Evolutionary conservation across 2,888 invertebrate species (phyloP), one percentile per base, ranked within the genome.

Genomic region (Sinodicranocentrus sp.): DNA sequence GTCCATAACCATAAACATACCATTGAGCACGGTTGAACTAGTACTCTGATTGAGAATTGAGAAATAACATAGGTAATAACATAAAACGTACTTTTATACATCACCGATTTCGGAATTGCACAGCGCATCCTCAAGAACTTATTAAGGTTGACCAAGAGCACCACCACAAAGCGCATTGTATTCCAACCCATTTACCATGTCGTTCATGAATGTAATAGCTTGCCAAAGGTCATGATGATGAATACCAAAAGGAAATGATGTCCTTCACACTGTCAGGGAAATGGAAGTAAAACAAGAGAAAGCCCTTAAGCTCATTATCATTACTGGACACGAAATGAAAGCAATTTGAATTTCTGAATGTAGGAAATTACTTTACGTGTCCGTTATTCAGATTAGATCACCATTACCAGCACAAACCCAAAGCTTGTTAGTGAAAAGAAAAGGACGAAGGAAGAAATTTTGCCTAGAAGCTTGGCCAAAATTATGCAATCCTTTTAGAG

Each of bases 211-310:
- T 61, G 15, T 61, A 25, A 21, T 13, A 44, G 23, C 39, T 43
- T 65, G 65, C 65, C 39, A 23, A 65, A 52, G 68, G 48, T 68
- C 68, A 26, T 26, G 52, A 26, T 70, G 25, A 21, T 54, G 33
- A 68, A 71, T 71, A 57, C 33, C 26, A 71, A 52, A 39, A 33
- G 54, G 71, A 71, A 71, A 54, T 71, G 54, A 39, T n/a, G 28
- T 71, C 17, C 48, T 48, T 68, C 48, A 15, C 19, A 33, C 19
- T 65, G 17, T 26, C 65, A 33, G 6, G 39, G 6, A 5, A 26
- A n/a, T 5, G n/a, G 59, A 23, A n/a, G 52, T 57, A 21, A 2
- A 57, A 25, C 2, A 57, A 25, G 17, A 26, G 57, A 57, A 57
- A 23, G 3, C n/a, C 19, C 25, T 23, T 23, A 57, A 21, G 2